A percentile compares a stretch with the other conserved stretches of the same genome.
Evolutionary conservation across 30 jellyfish, hydroid and myxozoan genomes (phyloP).

Genomic region (Rhopilema esculentum): DNA sequence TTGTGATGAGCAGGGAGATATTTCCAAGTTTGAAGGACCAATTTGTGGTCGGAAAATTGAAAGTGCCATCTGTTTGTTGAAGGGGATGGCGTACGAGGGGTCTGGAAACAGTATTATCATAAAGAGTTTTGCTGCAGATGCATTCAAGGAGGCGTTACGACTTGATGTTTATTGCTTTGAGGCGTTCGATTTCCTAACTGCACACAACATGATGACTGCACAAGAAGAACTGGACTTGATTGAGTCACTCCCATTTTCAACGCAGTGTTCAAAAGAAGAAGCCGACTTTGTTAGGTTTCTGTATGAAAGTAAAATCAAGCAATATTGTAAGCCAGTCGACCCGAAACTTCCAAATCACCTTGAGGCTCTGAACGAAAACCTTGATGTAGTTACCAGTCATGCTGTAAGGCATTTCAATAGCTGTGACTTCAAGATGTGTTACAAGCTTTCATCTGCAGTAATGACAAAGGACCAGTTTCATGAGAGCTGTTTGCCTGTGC

Average conservation of each 20-base stretch:
- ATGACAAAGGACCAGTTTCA: constrained; percentile 77
- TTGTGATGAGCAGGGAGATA: constrained; percentile 33
- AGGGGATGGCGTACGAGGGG: constrained; percentile 87
- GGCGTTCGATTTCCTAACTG: constrained; percentile 81
- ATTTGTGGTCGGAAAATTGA: constrained; percentile 72
- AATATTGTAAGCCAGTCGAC: constrained; percentile 79
- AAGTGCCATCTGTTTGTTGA: constrained; percentile 75
- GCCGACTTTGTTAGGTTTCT: constrained; percentile 59
- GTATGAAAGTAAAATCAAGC: constrained; percentile 64
- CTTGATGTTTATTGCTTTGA: constrained; percentile 93
- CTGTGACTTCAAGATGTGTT: constrained; percentile 74
- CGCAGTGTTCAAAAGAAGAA: constrained; percentile 79
- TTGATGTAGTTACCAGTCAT: constrained; percentile 67
- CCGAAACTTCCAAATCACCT: constrained; percentile 53
- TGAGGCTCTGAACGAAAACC: constrained; percentile 62
- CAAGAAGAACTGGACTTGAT: constrained; percentile 81
- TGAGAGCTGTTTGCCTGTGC: constrained; percentile 85
- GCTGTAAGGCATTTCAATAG: constrained; percentile 87
- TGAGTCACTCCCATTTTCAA: constrained; percentile 77
- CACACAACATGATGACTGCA: constrained; percentile 79
- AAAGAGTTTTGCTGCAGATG: constrained; percentile 78
- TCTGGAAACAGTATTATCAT: constrained; percentile 54
- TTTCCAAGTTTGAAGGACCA: constrained; percentile 29
- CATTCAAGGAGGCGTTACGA: constrained; percentile 85
- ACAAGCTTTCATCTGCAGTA: constrained; percentile 71